Evolutionary conservation across 2,113 vertebrate species (phyloP).

Genomic region (Alces alces): DNA sequence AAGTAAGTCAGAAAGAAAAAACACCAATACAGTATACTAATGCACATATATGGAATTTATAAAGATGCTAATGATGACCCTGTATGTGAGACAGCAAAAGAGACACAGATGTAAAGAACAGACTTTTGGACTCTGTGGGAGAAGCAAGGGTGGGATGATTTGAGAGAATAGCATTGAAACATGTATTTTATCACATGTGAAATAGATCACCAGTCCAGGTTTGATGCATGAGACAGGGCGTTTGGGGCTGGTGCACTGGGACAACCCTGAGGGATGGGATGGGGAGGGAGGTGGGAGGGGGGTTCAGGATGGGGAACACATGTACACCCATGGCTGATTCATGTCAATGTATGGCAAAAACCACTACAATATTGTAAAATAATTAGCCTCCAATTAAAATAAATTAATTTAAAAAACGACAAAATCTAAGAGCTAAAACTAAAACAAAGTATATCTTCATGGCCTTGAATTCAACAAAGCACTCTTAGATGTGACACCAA

Average conservation of each 20-base stretch:
- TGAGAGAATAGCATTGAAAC: background rate
- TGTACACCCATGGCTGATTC: background rate
- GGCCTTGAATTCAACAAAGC: background rate
- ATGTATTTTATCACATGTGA: background rate
- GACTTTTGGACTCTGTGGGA: background rate
- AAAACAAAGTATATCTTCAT: background rate
- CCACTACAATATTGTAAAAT: background rate
- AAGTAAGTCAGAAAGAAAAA: background rate
- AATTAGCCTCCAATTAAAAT: too few relatives aligned
- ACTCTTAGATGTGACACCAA: background rate
- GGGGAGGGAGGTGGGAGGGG: background rate
- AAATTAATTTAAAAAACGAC: background rate
- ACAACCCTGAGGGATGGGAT: background rate
- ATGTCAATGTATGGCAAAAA: background rate
- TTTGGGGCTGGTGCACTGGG: background rate
- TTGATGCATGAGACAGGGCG: background rate
- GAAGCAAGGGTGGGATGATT: background rate
- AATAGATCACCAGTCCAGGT: background rate
- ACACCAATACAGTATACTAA: background rate
- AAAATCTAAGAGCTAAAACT: background rate
- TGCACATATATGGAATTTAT: background rate
- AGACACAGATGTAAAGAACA: background rate
- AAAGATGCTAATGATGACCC: background rate
- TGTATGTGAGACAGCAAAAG: background rate
- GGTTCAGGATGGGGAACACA: fast-evolving